Evolutionary conservation across 2,797 vertebrate species (phyloP).

Genomic region (Etheostoma nigrum): DNA sequence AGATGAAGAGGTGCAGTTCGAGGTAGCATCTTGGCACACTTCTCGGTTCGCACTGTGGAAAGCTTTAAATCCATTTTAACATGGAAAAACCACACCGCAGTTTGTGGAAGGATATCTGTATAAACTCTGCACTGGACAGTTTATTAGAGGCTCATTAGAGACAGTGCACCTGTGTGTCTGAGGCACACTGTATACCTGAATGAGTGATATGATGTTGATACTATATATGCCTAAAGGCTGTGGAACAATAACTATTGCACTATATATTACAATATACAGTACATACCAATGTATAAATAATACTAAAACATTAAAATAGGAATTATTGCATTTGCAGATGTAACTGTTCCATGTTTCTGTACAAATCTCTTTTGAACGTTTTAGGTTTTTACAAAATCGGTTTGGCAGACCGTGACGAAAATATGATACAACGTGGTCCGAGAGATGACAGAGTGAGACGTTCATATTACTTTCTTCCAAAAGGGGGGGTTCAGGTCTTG

Average conservation of each 20-base stretch:
- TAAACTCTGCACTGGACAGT: slow-evolving; percentile 37
- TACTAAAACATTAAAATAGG: slow-evolving; percentile 61
- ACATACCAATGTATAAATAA: slow-evolving; percentile 84
- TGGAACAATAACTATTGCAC: slow-evolving; percentile 77
- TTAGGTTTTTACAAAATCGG: slow-evolving; percentile 24
- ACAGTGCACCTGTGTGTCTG: slow-evolving; percentile 44
- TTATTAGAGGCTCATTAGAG: slow-evolving; percentile 55
- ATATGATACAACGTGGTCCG: slow-evolving; percentile 71
- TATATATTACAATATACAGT: slow-evolving; percentile 82
- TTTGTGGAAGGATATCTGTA: slow-evolving; percentile 27
- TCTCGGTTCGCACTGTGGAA: slow-evolving; percentile 45
- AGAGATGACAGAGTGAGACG: slow-evolving; percentile 52
- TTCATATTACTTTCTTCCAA: slow-evolving; percentile 51
- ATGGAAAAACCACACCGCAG: slow-evolving; percentile 55
- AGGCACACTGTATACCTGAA: slow-evolving; percentile 71
- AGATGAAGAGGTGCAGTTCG: slow-evolving; percentile 83
- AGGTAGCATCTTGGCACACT: slow-evolving; percentile 86
- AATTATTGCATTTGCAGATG: slow-evolving; percentile 52
- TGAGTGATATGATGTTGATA: slow-evolving; percentile 50
- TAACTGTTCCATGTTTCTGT: slow-evolving; percentile 58
- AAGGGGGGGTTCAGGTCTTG: slow-evolving; percentile 54
- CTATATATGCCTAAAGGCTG: slow-evolving; percentile 46
- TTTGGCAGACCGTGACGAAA: slow-evolving; percentile 62
- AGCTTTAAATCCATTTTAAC: slow-evolving; percentile 22
- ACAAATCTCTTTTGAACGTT: slow-evolving; percentile 28